Base-by-base conservation (phyloP, 2,888 invertebrate species). In the Agelastica alni region DNA sequence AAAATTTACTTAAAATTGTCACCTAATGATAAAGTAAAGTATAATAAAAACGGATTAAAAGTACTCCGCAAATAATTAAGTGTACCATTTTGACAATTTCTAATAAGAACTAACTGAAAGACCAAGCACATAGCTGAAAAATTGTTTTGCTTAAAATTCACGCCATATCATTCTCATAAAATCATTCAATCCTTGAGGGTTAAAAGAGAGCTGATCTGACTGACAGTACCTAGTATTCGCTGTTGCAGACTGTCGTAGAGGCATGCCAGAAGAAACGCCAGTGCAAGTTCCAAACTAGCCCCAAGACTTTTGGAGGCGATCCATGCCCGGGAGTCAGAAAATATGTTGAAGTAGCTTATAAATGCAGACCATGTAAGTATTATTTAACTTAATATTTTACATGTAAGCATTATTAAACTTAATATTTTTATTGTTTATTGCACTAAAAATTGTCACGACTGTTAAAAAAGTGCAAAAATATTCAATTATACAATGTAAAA, bases 341-440 rank as follows among this genome's bases (percentile, higher is more conserved):
- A 78, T 96, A 93, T 81, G 91, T 96, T 64, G 94, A 96, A 80
- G 93, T 96, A 62, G 93, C 93, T 67, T 97, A 94, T 81, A 96
- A 96, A 80, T 97, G 97, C 82, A 86, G 93, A 78, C 97, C 97
- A 73, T 92, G 96, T 96, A 82, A 92, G 91, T 89, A 79, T 18
- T 36, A 36, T 36, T 13, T 36, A 36, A 13, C 6, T 10, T n/a
- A 30, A 30, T 10, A n/a, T n/a, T n/a, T n/a, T 30, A 30, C 30
- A 2, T 30, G 30, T 10, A 30, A 10, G 4, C 10, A 30, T 9
- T 6, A 26, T 26, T 9, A 26, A 26, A 6, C 28, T 30, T n/a
- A 10, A 3, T 30, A 30, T 10, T 3, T 30, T 30, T 30, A 2
- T 10, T 2, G 30, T 30, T 30, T 10, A 30, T n/a, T n/a, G n/a